A percentile compares a stretch with the other conserved stretches of the same genome.
Evolutionary conservation across 2,113 vertebrate species (phyloP).

Genomic region (Athene cunicularia): DNA sequence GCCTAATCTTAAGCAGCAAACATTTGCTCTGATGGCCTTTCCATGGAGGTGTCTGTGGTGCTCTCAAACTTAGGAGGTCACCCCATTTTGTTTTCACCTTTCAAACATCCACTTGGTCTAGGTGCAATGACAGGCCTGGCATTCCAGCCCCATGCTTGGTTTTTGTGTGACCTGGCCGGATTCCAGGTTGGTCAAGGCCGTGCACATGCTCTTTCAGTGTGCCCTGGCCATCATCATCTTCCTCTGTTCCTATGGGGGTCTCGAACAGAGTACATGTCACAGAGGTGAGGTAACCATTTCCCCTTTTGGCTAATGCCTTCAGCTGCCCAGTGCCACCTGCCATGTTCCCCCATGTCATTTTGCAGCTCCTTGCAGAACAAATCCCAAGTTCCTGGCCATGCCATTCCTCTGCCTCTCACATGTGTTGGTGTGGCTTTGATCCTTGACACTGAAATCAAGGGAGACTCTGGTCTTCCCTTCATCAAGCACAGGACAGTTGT

Average conservation of each 20-base stretch:
- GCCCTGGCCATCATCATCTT: background rate
- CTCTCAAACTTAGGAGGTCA: background rate
- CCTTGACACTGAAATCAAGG: background rate
- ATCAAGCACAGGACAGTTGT: background rate
- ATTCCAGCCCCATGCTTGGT: background rate
- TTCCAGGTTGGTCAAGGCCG: background rate
- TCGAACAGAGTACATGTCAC: background rate
- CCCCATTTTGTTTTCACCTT: background rate
- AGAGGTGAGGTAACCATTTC: background rate
- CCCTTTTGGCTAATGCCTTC: background rate
- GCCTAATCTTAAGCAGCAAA: background rate
- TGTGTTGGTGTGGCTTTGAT: background rate
- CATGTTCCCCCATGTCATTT: background rate
- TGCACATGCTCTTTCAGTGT: accelerated
- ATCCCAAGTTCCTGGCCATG: background rate
- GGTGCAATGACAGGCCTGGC: background rate
- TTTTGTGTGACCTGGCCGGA: background rate
- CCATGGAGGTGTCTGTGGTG: background rate
- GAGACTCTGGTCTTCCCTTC: background rate
- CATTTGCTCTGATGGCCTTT: background rate
- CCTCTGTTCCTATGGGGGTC: accelerated
- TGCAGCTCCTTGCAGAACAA: background rate
- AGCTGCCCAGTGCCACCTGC: background rate
- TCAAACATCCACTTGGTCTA: background rate
- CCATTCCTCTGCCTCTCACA: background rate